Evolutionary conservation across 2,888 invertebrate genomes (phyloP), one percentile per base, ranked within the genome.

Genomic region (Phengaris arion): DNA sequence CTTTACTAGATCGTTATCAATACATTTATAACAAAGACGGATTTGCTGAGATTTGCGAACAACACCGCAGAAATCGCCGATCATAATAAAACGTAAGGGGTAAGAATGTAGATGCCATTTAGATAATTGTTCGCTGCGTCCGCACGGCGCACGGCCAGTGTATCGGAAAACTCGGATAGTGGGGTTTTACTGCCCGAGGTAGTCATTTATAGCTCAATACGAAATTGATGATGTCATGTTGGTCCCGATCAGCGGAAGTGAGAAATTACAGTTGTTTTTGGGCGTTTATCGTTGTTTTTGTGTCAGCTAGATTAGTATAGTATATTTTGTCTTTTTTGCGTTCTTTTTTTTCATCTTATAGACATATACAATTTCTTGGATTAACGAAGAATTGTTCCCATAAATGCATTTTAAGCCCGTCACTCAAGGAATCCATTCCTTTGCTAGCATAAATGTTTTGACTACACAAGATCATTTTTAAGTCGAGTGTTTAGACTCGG

Each of bases 61-160:
- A 83, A 76, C 79, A 79, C 79, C 77, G 77, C 78, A 79, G 91
- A 93, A 93, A 94, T 93, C 93, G 94, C 93, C 93, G 92, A 92
- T 91, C 92, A 91, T 94, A 93, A 94, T 93, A 94, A 94, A 94
- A 94, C 91, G 87, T 92, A 91, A 94, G 93, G 92, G 93, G 93
- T 93, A 93, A 92, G 92, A 93, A 93, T 92, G 92, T 90, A 94
- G 94, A 94, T 94, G 89, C 94, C 91, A 94, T 94, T 94, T 94
- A 94, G 94, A 94, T 94, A 94, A 94, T 94, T 94, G 93, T 92
- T 89, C 85, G 90, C 91, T 86, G 83, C 83, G 90, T 90, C 87
- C 85, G 90, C 89, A 89, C 83, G 82, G 82, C 82, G 90, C 89
- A 89, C 83, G 82, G 82, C 82, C 84, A 92, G 90, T 93, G 92